Evolutionary conservation across 2,113 vertebrate genomes (phyloP).

Genomic region (Hippopotamus amphibius): DNA sequence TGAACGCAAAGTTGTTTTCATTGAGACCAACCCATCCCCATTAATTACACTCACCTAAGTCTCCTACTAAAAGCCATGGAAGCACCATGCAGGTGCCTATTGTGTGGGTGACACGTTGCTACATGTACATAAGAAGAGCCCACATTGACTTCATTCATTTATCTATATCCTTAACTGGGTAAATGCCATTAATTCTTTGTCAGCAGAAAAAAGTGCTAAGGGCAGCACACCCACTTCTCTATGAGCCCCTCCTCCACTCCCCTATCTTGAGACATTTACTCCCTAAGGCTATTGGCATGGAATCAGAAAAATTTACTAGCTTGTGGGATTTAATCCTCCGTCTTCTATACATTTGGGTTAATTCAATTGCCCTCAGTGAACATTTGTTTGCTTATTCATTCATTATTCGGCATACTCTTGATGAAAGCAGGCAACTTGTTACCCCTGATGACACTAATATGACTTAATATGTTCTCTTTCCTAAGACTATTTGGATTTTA

Average conservation of each 20-base stretch:
- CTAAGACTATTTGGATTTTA: constrained; percentile 8
- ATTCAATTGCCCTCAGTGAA: neutral
- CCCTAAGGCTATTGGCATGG: neutral
- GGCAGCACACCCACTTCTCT: neutral
- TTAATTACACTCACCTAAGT: neutral
- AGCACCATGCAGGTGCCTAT: neutral
- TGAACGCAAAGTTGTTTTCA: neutral
- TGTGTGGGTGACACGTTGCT: neutral
- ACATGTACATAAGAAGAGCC: neutral
- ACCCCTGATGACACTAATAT: neutral
- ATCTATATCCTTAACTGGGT: neutral
- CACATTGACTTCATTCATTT: neutral
- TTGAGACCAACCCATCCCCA: neutral
- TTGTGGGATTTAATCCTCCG: neutral
- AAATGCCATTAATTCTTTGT: neutral
- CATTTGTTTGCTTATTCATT: neutral
- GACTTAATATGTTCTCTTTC: neutral
- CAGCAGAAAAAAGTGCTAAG: neutral
- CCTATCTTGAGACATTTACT: neutral
- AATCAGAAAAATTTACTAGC: neutral
- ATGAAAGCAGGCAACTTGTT: neutral
- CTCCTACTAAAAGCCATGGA: neutral
- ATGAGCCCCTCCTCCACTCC: neutral
- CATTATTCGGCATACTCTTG: neutral
- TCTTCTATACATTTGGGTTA: neutral